Base-by-base conservation (phyloP, 2,113 vertebrate genomes). In the Sylvilagus bachmani region DNA sequence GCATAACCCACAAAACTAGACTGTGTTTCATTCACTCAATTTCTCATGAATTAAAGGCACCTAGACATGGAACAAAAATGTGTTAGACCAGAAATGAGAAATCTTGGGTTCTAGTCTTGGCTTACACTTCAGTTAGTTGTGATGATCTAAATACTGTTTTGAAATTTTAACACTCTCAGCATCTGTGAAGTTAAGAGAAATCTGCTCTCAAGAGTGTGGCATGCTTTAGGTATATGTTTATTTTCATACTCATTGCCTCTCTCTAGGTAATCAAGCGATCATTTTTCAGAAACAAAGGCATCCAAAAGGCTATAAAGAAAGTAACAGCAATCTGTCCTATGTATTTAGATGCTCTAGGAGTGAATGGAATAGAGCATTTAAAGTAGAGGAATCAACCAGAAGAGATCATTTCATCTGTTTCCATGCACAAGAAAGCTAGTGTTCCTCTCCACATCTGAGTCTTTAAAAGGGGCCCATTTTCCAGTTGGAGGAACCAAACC, bases 1-100 rank as follows among this genome's bases (percentile, higher is more conserved):
- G 87, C 31, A 66, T 79, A 61, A 82, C 29, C 67, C 92, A 93
- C 77, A 91, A 86, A 94, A 87, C 75, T 93, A 87, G 36, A 81
- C 24, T 73, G 36, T 61, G 19, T 64, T 77, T 86, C 53, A 67
- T 58, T 93, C 44, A 44, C 73, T 49, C 74, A 81, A 87, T 84
- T 95, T 89, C 62, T 94, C 75, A 38, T 84, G 62, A 91, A n/a
- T 77, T 49, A 75, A 85, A 84, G 33, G 17, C 36, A 84, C 89
- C 75, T 89, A 84, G 62, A 80, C 64, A 24, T 31, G 80, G 33
- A 7, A 70, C 5, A 29, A 62, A 29, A 78, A n/a, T 71, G 13
- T 13, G 49, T 66, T 86, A 90, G 12, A 62, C 2, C 55, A 82
- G 24, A n/a, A 74, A 80, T 94, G 53, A 80, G 27, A 22, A 73